Evolutionary conservation across 2,113 vertebrate species (phyloP).

Genomic region (Silurus glanis): DNA sequence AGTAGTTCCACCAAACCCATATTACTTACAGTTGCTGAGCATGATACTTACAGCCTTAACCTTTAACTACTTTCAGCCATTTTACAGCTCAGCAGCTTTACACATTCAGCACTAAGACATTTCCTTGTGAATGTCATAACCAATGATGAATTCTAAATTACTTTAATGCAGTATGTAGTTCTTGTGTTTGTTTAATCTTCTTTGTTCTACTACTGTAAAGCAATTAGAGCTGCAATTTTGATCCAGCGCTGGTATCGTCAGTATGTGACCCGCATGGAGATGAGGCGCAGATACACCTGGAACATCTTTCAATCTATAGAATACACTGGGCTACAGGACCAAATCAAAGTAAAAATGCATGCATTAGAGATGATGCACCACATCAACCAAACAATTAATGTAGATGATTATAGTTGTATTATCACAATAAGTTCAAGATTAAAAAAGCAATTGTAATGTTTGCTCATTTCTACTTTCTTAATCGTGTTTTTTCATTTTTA

Average conservation of each 20-base stretch:
- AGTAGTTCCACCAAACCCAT: not conserved
- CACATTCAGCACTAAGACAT: not conserved
- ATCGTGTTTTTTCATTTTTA: constrained; percentile 8
- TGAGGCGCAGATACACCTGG: constrained; percentile 89
- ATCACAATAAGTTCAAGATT: not conserved
- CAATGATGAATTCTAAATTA: not conserved
- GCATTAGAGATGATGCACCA: not conserved
- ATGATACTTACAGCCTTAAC: not conserved
- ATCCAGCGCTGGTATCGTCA: constrained; percentile 93
- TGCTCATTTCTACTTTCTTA: not conserved
- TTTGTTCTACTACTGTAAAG: constrained; percentile 63
- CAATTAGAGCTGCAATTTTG: constrained; percentile 81
- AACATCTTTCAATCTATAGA: constrained; percentile 95
- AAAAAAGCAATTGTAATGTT: constrained; percentile 49
- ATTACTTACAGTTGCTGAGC: not conserved
- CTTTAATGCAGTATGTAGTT: not conserved
- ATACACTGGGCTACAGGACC: constrained; percentile 89
- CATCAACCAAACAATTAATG: not conserved
- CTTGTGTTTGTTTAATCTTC: no score
- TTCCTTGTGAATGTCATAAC: not conserved
- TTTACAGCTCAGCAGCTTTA: no score
- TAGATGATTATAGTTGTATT: not conserved
- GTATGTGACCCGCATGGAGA: constrained; percentile 82
- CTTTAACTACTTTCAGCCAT: no score
- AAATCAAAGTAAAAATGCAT: constrained; percentile 81